These are phyloP conservation scores for Halcyon senegalensis DNA, from an alignment of 2,113 vertebrate genomes.

Conservation along the genomic window DNA sequence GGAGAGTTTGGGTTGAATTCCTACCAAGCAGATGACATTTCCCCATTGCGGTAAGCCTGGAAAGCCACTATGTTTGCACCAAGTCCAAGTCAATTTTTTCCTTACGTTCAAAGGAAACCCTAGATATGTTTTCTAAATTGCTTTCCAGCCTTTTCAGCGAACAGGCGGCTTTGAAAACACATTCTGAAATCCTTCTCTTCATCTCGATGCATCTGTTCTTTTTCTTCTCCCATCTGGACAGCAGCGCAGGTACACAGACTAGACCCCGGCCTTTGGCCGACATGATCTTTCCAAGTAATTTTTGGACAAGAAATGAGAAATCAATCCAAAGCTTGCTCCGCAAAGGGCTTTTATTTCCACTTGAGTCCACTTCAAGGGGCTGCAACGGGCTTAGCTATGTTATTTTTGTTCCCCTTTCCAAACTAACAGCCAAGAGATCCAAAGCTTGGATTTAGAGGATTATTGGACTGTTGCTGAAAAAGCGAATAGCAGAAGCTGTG, in stretches of 20 bases:
- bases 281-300: constrained; percentile 62
- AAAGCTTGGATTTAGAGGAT: constrained; percentile 43
- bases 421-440: background rate
- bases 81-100: constrained; percentile 42
- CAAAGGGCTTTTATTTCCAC: constrained; percentile 78
- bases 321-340: constrained; percentile 67
- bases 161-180: constrained; percentile 54
- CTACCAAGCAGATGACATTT: constrained; percentile 5
- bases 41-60: background rate
- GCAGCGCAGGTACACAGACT: constrained; percentile 3
- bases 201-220: constrained; percentile 12
- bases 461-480: background rate
- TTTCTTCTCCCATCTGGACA: constrained; percentile 52
- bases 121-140: constrained; percentile 51
- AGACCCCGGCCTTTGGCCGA: constrained; percentile 41
- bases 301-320: constrained; percentile 56
- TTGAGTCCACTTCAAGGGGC: constrained; percentile 76
- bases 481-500: background rate
- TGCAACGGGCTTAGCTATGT: constrained; percentile 36
- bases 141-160: background rate
- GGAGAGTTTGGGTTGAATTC: background rate
- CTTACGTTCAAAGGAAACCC: constrained; percentile 52
- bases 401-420: constrained; percentile 56
- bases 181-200: constrained; percentile 20
- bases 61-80: background rate